Conservation (phyloP, 2,888 invertebrate genomes). For the Acrobasis consociella region DNA sequence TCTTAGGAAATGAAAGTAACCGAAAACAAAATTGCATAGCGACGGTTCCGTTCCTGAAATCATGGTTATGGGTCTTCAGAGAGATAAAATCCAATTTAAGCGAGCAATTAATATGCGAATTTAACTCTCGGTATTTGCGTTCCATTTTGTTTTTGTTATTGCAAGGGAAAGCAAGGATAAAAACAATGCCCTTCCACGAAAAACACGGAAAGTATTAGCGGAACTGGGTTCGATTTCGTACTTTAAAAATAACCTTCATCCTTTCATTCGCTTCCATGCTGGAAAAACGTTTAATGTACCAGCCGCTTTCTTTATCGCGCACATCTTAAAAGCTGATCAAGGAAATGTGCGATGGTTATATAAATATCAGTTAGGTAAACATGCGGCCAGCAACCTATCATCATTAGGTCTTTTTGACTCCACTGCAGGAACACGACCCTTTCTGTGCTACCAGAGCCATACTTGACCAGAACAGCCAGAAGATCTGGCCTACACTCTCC, state of each 20-base stretch:
- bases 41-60: background rate
- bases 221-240: background rate
- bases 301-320: too few species aligned
- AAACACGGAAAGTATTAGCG: background rate
- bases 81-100: slow-evolving; percentile 15
- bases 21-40: background rate
- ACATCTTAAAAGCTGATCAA: too few species aligned
- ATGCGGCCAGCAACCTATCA: too few species aligned
- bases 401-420: too few species aligned
- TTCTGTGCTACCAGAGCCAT: too few species aligned
- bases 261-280: too few species aligned
- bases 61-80: slow-evolving; percentile 8
- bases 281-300: too few species aligned
- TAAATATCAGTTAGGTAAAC: too few species aligned
- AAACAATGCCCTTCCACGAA: slow-evolving; percentile 2
- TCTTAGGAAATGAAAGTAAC: background rate
- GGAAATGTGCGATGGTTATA: too few species aligned
- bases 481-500: too few species aligned
- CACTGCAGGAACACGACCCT: too few species aligned
- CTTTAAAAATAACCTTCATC: slow-evolving; percentile 6
- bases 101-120: slow-evolving; percentile 11
- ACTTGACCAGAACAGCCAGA: too few species aligned
- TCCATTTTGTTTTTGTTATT: slow-evolving; percentile 17
- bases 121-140: slow-evolving; percentile 12
- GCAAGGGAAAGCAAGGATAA: slow-evolving; percentile 6